A percentile compares a stretch with the other conserved stretches of the same genome.
Conservation (phyloP, 2,888 invertebrate genomes). For the Oscheius sp. region DNA sequence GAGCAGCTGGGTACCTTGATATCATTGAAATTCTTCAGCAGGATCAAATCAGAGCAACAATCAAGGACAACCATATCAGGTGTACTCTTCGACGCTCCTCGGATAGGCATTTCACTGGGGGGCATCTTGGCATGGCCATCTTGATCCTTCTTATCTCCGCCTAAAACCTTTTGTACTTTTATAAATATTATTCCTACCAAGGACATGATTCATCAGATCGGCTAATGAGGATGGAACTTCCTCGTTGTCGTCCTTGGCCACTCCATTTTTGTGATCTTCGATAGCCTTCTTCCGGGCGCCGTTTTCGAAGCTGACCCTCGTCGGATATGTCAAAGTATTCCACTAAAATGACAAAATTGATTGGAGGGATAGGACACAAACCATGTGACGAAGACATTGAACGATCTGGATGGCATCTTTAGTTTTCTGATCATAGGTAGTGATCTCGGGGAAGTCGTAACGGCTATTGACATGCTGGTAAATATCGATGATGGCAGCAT, state of each 20-base stretch:
- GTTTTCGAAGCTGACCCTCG: not conserved
- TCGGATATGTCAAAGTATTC: not conserved
- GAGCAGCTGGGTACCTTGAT: constrained; percentile 28
- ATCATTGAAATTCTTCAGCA: constrained; percentile 16
- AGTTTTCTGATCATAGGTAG: not conserved
- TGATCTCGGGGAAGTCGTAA: not conserved
- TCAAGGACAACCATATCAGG: not conserved
- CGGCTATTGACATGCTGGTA: not conserved
- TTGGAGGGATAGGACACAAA: not conserved
- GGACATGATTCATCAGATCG: not conserved
- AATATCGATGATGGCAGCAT: not conserved
- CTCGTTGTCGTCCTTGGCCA: not conserved
- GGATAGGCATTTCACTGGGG: constrained; percentile 7
- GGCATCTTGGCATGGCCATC: not conserved
- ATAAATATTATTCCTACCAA: not conserved
- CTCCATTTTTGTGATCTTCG: not conserved
- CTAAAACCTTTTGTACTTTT: not conserved
- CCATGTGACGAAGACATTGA: constrained; percentile 17
- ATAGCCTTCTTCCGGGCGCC: constrained; percentile 2
- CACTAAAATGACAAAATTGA: constrained; percentile 1
- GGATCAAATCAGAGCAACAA: not conserved
- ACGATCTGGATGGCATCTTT: constrained; percentile 22
- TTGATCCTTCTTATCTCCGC: not conserved
- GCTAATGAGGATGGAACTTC: not conserved
- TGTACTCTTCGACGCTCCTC: not conserved